A percentile compares a stretch with the other conserved stretches of the same genome.
These are phyloP conservation scores for Steinernema hermaphroditum DNA, from an alignment of 2,888 invertebrate genomes.

Conservation along the genomic window DNA sequence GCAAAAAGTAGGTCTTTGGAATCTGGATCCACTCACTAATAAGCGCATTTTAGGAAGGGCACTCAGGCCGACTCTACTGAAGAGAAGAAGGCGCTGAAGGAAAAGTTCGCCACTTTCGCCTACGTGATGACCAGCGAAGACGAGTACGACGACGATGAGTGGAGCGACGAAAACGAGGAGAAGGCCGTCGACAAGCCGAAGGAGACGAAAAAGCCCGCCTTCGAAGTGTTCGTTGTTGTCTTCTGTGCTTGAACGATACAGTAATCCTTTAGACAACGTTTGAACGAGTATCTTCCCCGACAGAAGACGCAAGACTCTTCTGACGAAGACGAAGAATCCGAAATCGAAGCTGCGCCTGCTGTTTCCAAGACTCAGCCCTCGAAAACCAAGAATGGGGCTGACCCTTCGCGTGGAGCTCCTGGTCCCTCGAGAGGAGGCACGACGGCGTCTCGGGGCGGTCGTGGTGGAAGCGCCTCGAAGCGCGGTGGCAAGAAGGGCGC, in stretches of 20 bases:
- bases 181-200: neutral
- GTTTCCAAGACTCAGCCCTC: neutral
- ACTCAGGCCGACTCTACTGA: neutral
- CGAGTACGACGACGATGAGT: slow-evolving; percentile 7
- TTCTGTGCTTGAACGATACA: no score
- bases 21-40: neutral
- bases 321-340: neutral
- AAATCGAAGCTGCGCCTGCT: neutral
- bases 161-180: slow-evolving; percentile 20
- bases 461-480: neutral
- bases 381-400: no score
- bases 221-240: neutral
- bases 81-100: neutral
- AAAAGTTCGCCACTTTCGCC: slow-evolving; percentile 2
- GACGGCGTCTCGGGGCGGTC: neutral
- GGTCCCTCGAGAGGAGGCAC: neutral
- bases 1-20: neutral
- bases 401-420: neutral
- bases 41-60: neutral
- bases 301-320: neutral
- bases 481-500: neutral
- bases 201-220: neutral
- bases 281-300: neutral
- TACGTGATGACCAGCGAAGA: neutral
- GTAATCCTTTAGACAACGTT: neutral